Base-by-base conservation (phyloP, 2,888 invertebrate species). In the Cecidostiba fungosa region DNA sequence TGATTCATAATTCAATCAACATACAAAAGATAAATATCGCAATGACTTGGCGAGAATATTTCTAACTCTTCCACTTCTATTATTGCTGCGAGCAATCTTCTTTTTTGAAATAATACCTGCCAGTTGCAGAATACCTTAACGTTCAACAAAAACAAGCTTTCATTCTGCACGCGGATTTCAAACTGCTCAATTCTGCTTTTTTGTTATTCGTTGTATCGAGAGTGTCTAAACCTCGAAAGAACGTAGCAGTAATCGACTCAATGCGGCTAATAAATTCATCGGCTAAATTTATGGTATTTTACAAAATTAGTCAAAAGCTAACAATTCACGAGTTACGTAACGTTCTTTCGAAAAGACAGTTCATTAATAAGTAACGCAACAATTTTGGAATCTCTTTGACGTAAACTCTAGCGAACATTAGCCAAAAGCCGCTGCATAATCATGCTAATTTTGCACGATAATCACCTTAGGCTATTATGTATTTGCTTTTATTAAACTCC, bases 11-110 rank as follows among this genome's bases (percentile, higher is more conserved):
- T 89, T 89, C 88, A 86, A 82, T 62, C 23, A 88, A 89, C 89
- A 90, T 90, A 90, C 88, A 91, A 91, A 91, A 91, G 88, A 90
- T 91, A 90, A 91, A 90, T 85, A 59, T 79, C 16, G 39, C 66
- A 76, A 86, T 73, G 50, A 79, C 36, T 82, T 79, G 74, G 59
- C 16, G 54, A 73, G 54, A 77, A 50, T 6, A 39, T 54, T 10
- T 23, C 23, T 19, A 66, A 70, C n/a, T 47, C 23, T 72, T 80
- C 70, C 74, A 54, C 6, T 54, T 59, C n/a, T 77, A 54, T 74
- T 86, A 78, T 82, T 78, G 72, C 78, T 82, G 59, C 39, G n/a
- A 78, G 74, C 54, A 77, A 81, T 66, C 8, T 39, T 69, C 80
- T 84, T 43, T 78, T 84, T 78, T 80, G 59, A 12, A 77, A 77